These are phyloP conservation scores for Ophion slaviceki DNA, from an alignment of 2,888 invertebrate species.

Conservation along the genomic window DNA sequence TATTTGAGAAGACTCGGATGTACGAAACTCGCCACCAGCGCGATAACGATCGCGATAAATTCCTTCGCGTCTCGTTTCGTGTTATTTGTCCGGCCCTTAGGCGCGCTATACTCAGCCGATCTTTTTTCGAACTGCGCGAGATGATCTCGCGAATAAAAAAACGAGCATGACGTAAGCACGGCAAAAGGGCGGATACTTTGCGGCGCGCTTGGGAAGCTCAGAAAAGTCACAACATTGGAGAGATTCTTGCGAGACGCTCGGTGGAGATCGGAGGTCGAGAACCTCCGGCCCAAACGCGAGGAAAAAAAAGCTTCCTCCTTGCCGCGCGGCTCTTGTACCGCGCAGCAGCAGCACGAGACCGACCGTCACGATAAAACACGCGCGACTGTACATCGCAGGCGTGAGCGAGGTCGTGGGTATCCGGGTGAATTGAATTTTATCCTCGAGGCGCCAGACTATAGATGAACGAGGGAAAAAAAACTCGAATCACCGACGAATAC, in stretches of 20 bases:
- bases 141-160: background rate
- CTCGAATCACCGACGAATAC: constrained; percentile 8
- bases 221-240: constrained; percentile 22
- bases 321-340: constrained; percentile 9
- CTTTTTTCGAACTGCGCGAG: too few relatives aligned
- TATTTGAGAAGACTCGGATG: too few relatives aligned
- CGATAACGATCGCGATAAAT: too few relatives aligned
- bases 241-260: constrained; percentile 17
- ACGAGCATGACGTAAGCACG: background rate
- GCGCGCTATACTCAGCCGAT: too few relatives aligned
- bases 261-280: constrained; percentile 54
- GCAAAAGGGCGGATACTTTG: background rate
- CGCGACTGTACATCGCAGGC: constrained; percentile 29
- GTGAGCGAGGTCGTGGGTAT: constrained; percentile 47
- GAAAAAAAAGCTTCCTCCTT: constrained; percentile 12
- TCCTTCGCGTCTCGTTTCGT: too few relatives aligned
- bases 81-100: too few relatives aligned
- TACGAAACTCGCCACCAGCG: too few relatives aligned
- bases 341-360: constrained; percentile 31
- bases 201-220: background rate
- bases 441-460: constrained; percentile 42
- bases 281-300: constrained; percentile 40
- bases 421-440: constrained; percentile 59
- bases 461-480: constrained; percentile 19
- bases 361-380: constrained; percentile 44